Base-by-base conservation (phyloP, 2,888 invertebrate species). In the Plagodis dolabraria region DNA sequence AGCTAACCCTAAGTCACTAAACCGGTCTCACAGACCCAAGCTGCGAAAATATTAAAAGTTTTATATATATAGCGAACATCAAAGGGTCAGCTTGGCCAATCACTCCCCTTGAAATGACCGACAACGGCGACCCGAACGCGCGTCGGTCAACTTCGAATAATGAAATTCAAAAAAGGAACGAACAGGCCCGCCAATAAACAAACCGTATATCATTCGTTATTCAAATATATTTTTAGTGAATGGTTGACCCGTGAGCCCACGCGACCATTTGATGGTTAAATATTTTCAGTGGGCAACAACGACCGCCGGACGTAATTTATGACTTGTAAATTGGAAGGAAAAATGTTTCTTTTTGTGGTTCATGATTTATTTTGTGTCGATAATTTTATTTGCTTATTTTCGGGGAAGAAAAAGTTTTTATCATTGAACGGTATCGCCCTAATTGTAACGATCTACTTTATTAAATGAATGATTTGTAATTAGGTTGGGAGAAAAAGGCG, bases 131-230 rank as follows among this genome's bases (percentile, higher is more conserved):
- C 91, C 90, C 82, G 79, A 78, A 68, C 85, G 86, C 80, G 83
- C 87, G 87, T 76, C 86, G 89, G 89, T 89, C 89, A 88, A 70
- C 75, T 76, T 58, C 56, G 70, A 75, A 88, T 90, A 91, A 92
- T 90, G 82, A 77, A 85, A 86, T 89, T 89, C 83, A 81, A 91
- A 90, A 85, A 87, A 87, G 84, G 80, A 87, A 83, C 80, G 85
- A 73, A 85, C 86, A 83, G 83, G 87, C 92, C 88, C 86, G 86
- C 92, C 90, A 91, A 92, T 92, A 92, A 92, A 92, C 92, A 92
- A 92, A 91, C 89, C 92, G 89, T 92, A 92, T 86, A 92, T 92
- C 92, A 92, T 91, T 88, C 88, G 75, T 84, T 89, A 89, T 90
- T 92, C 86, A 92, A 92, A 92, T 92, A 91, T 81, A 80, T 85